Evolutionary conservation across 2,888 invertebrate genomes (phyloP), one percentile per base, ranked within the genome.

Genomic region (Spatulosminthurus flaviceps): DNA sequence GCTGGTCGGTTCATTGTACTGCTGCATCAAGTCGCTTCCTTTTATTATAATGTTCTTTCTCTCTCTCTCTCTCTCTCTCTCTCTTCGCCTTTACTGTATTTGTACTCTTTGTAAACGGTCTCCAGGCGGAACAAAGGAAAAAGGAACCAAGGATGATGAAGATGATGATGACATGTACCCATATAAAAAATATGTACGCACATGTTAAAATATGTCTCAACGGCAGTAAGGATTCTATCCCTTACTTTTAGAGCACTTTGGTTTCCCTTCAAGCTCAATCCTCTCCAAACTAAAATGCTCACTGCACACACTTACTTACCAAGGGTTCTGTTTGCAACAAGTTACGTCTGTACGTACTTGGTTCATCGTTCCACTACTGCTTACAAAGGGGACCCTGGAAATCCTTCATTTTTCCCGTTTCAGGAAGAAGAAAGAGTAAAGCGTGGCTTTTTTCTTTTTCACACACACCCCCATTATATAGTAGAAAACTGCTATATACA

Each of bases 41-140:
- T 72, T 77, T 77, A 64, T 79, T 71, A 77, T 75, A 64, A 75
- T 51, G 51, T 75, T 64, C 72, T 22, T 41, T 75, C 61, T 64
- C 16, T 51, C 19, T 51, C 51, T 51, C 51, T 51, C 51, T 13
- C 51, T 19, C n/a, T 51, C n/a, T 19, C 51, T 13, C 19, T 51
- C 19, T 51, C 16, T 51, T n/a, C 16, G 9, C 1, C 51, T 22
- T 42, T 42, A 9, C 24, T 34, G 61, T 61, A 74, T 61, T 61
- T 74, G 34, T 61, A 42, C 42, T 72, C 79, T 71, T 67, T 76
- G 77, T 71, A 73, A 71, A 60, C 71, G 72, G 77, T 70, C 66
- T 72, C 72, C 76, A 72, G 77, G 72, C 77, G 77, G 71, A 80
- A 80, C 79, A 79, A 79, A 77, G 77, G 72, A 76, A 77, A 51